Evolutionary conservation across 1,140 invertebrate genomes (phyloP).

Genomic region (Choristoneura fumiferana): DNA sequence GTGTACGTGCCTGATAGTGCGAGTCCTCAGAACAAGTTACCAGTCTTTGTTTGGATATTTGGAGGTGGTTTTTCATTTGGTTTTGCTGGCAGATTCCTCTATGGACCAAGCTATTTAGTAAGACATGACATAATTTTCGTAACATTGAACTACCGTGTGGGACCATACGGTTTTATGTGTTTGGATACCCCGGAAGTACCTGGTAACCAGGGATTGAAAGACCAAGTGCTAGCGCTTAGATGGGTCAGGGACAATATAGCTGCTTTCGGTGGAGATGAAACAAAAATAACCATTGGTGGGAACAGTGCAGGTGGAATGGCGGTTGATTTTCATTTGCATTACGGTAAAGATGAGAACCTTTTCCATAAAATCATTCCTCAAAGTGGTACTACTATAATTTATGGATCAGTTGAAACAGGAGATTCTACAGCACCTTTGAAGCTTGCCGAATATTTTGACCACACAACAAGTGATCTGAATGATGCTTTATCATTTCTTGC

Average conservation of each 20-base stretch:
- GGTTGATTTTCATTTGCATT: constrained; percentile 24
- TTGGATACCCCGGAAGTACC: constrained; percentile 80
- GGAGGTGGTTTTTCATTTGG: constrained; percentile 82
- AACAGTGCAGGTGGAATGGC: constrained; percentile 80
- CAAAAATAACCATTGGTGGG: constrained; percentile 81
- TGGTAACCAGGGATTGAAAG: constrained; percentile 84
- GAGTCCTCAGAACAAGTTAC: constrained; percentile 30
- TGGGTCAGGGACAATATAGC: constrained; percentile 82
- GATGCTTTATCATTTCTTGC: constrained; percentile 5
- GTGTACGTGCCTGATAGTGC: constrained; percentile 29
- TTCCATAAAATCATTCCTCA: constrained; percentile 13
- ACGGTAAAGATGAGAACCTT: constrained; percentile 15
- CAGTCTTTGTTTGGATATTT: constrained; percentile 85
- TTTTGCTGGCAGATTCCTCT: constrained; percentile 54
- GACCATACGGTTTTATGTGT: constrained; percentile 83
- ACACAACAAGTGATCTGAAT: background rate
- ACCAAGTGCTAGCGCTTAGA: constrained; percentile 81
- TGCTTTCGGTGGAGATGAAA: constrained; percentile 83
- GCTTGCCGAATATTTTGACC: constrained; percentile 5
- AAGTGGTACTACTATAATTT: background rate
- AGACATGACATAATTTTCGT: constrained; percentile 79
- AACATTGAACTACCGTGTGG: constrained; percentile 80
- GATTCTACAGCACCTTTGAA: constrained; percentile 4
- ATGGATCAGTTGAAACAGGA: background rate
- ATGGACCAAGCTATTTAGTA: constrained; percentile 75